phyloP scores from a whole-genome alignment of 2,113 vertebrate genomes.

The Aptenodytes patagonicus region DNA sequence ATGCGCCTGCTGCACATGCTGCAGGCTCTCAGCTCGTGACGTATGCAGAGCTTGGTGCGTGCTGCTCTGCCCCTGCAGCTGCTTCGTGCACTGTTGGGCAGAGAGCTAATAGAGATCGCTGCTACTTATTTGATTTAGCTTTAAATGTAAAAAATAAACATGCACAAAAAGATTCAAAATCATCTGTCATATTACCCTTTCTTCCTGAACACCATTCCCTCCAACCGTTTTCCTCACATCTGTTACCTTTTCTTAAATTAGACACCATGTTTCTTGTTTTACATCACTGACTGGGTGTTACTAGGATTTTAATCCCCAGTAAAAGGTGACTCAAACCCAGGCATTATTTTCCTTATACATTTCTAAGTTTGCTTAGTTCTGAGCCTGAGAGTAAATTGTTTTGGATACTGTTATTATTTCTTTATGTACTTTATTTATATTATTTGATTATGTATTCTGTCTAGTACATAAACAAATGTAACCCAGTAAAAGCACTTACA shows the following conservation, averaged over 20 bases:
- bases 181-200: not conserved
- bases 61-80: not conserved
- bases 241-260: not conserved
- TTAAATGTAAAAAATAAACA: not conserved
- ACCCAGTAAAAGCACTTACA: not conserved
- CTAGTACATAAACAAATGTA: not conserved
- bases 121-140: not conserved
- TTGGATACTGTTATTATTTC: not conserved
- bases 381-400: not conserved
- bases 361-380: not conserved
- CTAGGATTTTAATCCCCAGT: not conserved
- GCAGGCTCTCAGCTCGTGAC: not conserved
- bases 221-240: not conserved
- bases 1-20: not conserved
- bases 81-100: not conserved
- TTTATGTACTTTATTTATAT: not conserved
- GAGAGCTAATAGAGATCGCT: not conserved
- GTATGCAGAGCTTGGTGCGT: accelerated
- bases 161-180: not conserved
- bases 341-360: not conserved
- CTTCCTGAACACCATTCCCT: not conserved
- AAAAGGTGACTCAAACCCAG: not conserved
- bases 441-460: not conserved
- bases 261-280: not conserved
- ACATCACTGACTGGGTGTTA: not conserved